Evolutionary conservation across 2,113 vertebrate genomes (phyloP).

Genomic region (Numida meleagris): DNA sequence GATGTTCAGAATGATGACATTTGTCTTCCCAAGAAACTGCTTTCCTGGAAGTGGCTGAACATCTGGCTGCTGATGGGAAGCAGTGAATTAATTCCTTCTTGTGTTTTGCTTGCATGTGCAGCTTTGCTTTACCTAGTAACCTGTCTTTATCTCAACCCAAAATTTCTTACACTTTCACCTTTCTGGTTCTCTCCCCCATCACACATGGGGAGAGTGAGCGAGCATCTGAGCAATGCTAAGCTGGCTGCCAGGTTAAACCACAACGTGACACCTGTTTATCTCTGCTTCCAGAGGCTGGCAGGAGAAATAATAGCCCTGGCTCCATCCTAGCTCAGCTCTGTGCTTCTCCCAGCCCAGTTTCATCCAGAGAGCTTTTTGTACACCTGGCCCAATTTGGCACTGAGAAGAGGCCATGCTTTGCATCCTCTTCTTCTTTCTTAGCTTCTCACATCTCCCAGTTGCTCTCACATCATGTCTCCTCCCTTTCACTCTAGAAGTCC

Average conservation of each 20-base stretch:
- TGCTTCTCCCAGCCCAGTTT: not conserved
- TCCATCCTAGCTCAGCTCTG: not conserved
- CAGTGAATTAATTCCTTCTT: not conserved
- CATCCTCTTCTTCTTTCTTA: not conserved
- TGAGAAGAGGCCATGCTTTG: not conserved
- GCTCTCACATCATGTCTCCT: not conserved
- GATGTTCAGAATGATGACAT: not conserved
- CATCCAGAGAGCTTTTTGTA: not conserved
- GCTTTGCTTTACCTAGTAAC: not conserved
- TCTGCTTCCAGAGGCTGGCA: not conserved
- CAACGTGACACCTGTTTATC: not conserved
- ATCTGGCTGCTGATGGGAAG: not conserved
- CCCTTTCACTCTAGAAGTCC: rapidly evolving
- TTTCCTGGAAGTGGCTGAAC: not conserved
- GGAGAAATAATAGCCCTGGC: not conserved
- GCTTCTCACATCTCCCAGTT: not conserved
- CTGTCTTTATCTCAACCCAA: not conserved
- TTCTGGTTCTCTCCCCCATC: not conserved
- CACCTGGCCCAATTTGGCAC: not conserved
- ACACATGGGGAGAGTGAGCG: not conserved
- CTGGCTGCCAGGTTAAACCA: not conserved
- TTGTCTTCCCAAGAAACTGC: not conserved
- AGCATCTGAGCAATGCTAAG: not conserved
- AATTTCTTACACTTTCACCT: not conserved
- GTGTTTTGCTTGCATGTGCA: not conserved